phyloP scores from a whole-genome alignment of 2,113 vertebrate species.

The Lagopus leucura region DNA sequence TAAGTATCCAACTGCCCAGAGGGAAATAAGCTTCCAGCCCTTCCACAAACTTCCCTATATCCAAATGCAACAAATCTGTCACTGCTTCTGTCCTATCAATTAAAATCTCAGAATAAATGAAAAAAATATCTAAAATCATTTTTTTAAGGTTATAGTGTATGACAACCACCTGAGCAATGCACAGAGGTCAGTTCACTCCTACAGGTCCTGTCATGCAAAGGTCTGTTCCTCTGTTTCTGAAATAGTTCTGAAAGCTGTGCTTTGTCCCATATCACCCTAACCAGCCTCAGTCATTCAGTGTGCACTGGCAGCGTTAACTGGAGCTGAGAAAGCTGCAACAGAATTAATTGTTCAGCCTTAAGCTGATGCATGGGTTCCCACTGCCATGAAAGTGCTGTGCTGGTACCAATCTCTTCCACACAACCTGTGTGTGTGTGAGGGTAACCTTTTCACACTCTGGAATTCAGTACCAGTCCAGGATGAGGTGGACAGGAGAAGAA shows the following conservation, averaged over 20 bases:
- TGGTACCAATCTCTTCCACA: neutral
- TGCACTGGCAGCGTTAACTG: neutral
- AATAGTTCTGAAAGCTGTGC: neutral
- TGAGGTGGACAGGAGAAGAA: accelerated
- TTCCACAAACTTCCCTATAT: neutral
- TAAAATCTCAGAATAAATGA: neutral
- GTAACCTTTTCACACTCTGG: neutral
- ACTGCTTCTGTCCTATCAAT: neutral
- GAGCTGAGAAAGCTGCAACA: neutral
- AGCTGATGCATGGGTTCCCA: neutral
- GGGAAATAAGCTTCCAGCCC: neutral
- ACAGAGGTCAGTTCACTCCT: neutral
- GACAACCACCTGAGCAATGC: neutral
- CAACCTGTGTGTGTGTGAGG: accelerated
- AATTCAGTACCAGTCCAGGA: neutral
- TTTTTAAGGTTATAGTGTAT: neutral
- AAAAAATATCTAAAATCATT: neutral
- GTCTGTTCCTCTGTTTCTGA: neutral
- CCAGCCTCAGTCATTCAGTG: neutral
- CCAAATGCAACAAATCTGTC: neutral
- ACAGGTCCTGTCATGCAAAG: neutral
- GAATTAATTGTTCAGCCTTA: neutral
- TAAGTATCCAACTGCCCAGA: neutral
- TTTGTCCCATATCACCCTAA: neutral
- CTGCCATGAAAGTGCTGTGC: neutral